Percentiles rank a stretch among this genome's conserved stretches.
Evolutionary conservation across 1,140 invertebrate species (phyloP).

Genomic region (Panagrolaimus sp.): DNA sequence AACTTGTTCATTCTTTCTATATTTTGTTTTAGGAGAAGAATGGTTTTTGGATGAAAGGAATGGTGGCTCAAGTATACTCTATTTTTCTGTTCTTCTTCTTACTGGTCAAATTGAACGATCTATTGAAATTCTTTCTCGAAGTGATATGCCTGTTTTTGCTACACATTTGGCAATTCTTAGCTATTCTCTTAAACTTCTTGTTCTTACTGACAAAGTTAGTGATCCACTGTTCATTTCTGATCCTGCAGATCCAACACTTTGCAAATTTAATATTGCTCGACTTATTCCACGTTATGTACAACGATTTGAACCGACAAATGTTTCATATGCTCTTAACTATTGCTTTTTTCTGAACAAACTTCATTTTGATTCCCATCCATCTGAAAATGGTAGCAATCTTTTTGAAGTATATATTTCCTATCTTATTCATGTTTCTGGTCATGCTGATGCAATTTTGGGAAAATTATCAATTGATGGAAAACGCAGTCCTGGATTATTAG

Average conservation of each 20-base stretch:
- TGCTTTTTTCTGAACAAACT: conserved; percentile 47
- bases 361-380: conserved; percentile 38
- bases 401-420: conserved; percentile 54
- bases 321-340: conserved; percentile 44
- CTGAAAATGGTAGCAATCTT: conserved; percentile 31
- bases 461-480: conserved; percentile 20
- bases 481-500: conserved; percentile 39
- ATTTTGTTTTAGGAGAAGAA: conserved; percentile 42
- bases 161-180: conserved; percentile 48
- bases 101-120: conserved; percentile 54
- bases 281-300: conserved; percentile 51
- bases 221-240: conserved; percentile 38
- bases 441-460: conserved; percentile 43
- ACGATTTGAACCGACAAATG: conserved; percentile 49
- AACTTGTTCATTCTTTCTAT: not conserved
- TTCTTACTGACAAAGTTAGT: conserved; percentile 32
- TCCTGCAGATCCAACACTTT: conserved; percentile 31
- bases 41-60: conserved; percentile 46
- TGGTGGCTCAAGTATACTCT: conserved; percentile 33
- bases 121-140: conserved; percentile 34
- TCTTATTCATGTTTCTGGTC: conserved; percentile 38
- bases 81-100: conserved; percentile 50
- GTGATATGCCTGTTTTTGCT: conserved; percentile 30
- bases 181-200: conserved; percentile 33
- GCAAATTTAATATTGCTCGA: conserved; percentile 50